Base-by-base conservation (phyloP, 2,888 invertebrate species). In the Tinea trinotella region DNA sequence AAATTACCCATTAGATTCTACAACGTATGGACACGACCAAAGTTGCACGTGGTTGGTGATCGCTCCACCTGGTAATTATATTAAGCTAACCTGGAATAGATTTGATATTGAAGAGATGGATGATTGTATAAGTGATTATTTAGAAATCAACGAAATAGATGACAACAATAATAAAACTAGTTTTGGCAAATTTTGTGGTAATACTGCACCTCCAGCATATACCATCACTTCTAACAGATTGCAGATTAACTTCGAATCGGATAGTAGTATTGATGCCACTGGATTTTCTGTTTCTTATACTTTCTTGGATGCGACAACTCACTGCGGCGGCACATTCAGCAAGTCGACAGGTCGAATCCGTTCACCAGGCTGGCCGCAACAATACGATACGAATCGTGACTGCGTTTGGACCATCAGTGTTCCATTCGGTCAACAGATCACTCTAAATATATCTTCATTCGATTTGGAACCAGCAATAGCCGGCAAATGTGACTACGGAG, bases 371-470 rank as follows among this genome's bases (percentile, higher is more conserved):
- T 97, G 91, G 87, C 97, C 97, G 0, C 62, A 82, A 0, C 65
- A 73, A 10, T 98, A 97, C 70, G 91, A 92, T 2, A 70, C 77
- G 1, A 88, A 89, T 60, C 88, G 88, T 57, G 89, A 93, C 57
- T 98, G 98, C 68, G 79, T 80, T n/a, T 98, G 97, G 97, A 82
- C 87, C 0, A 90, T 98, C 55, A 88, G 87, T 12, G 93, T 90
- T 0, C 88, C 90, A 0, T 74, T 80, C 5, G 93, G 92, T 1
- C 91, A 91, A 59, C 93, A 93, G 76, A 90, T 98, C 35, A 79
- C 88, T 65, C 81, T 98, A 1, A 90, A 91, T 59, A 75, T 85
- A 58, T 67, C 78, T 17, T 61, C 76, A 15, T 83, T 85, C 60
- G 77, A 90, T 17, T 62, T 96, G 54, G 95, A 95, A 64, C 62